phyloP scores from a whole-genome alignment of 2,888 invertebrate species.

The Tachina lurida region DNA sequence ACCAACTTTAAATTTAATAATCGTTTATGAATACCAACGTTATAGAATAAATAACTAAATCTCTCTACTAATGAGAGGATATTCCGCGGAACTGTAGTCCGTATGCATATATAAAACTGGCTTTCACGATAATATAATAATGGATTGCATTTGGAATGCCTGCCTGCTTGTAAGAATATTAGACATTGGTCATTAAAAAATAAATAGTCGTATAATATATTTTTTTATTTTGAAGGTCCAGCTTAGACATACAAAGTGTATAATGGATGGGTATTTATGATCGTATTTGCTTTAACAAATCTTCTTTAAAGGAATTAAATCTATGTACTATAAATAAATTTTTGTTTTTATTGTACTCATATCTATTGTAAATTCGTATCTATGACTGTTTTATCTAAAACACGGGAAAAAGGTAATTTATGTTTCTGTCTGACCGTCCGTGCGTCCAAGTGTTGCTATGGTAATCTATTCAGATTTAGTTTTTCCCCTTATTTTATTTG shows the following conservation, averaged over 20 bases:
- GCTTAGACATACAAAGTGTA: neutral
- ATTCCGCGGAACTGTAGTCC: too few relatives aligned
- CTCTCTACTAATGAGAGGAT: too few relatives aligned
- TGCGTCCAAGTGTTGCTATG: slow-evolving; percentile 7
- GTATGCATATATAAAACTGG: too few relatives aligned
- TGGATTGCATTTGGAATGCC: neutral
- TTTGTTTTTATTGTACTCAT: neutral
- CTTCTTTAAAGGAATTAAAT: slow-evolving; percentile 51
- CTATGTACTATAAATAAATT: slow-evolving; percentile 61
- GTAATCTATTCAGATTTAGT: slow-evolving; percentile 31
- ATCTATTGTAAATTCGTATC: neutral
- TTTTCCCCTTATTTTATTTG: slow-evolving; percentile 17
- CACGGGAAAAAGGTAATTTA: slow-evolving; percentile 20
- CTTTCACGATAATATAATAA: neutral
- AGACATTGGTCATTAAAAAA: neutral
- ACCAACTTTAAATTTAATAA: too few relatives aligned
- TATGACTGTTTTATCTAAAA: neutral
- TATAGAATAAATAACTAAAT: too few relatives aligned
- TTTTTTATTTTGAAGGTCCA: neutral
- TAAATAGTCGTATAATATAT: neutral
- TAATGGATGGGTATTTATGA: slow-evolving; percentile 10
- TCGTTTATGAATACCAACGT: too few relatives aligned
- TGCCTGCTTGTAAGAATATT: neutral
- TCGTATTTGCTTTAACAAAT: slow-evolving; percentile 34
- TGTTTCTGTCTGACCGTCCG: neutral